Evolutionary conservation across 2,113 vertebrate species (phyloP).

Genomic region (Marmota monax): DNA sequence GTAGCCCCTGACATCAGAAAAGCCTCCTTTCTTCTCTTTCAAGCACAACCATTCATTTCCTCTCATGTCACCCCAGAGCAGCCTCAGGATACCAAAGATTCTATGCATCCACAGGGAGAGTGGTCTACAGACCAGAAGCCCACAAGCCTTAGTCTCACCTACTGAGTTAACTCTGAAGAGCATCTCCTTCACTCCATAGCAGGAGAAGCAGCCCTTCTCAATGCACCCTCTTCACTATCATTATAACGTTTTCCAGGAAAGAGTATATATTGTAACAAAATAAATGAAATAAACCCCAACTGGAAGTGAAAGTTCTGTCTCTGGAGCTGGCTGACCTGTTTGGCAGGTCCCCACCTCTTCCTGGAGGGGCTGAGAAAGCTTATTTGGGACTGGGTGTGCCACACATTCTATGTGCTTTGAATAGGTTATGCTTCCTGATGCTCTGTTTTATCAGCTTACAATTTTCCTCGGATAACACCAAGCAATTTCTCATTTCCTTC

Average conservation of each 20-base stretch:
- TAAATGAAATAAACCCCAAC: not conserved
- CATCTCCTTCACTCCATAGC: not conserved
- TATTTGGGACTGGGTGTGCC: not conserved
- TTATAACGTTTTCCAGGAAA: slow-evolving; percentile 29
- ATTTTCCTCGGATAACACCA: slow-evolving; percentile 53
- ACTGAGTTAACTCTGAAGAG: not conserved
- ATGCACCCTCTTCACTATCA: not conserved
- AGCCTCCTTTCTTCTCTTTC: not conserved
- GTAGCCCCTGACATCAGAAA: not conserved
- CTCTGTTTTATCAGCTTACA: slow-evolving; percentile 59
- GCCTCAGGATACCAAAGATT: not conserved
- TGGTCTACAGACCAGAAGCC: not conserved
- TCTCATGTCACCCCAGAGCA: not conserved
- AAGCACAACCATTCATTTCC: not conserved
- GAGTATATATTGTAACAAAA: not conserved
- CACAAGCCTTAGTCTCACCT: not conserved
- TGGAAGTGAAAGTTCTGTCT: not conserved
- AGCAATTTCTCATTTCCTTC: slow-evolving; percentile 73
- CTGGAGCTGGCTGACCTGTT: not conserved
- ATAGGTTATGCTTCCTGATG: slow-evolving; percentile 3
- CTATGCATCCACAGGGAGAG: not conserved
- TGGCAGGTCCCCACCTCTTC: not conserved
- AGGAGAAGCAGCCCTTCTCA: not conserved
- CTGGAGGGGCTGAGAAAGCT: not conserved
- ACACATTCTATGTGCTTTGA: not conserved